phyloP scores from a whole-genome alignment of 1,140 invertebrate genomes.

The Solenopsis fugax region DNA sequence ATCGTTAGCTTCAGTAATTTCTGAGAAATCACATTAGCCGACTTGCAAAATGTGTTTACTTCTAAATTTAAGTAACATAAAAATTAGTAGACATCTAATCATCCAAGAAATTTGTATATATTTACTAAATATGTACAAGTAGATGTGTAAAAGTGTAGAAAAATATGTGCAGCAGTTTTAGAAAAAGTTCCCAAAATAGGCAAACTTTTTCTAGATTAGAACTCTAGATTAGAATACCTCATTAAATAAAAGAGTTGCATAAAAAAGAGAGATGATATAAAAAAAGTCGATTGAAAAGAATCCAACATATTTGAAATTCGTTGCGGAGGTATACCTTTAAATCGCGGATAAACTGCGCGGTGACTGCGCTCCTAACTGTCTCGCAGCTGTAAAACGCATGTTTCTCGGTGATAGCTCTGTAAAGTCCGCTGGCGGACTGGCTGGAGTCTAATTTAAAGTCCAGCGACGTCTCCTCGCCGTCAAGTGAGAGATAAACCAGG shows the following conservation, averaged over 20 bases:
- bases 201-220: too few relatives aligned
- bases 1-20: too few relatives aligned
- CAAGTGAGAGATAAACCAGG: slow-evolving; percentile 90
- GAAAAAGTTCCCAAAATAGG: too few relatives aligned
- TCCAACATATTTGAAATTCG: background rate
- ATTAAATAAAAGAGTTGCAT: background rate
- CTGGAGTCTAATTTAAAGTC: slow-evolving; percentile 94
- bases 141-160: too few relatives aligned
- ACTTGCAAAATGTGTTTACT: too few relatives aligned
- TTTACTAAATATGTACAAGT: too few relatives aligned
- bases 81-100: too few relatives aligned
- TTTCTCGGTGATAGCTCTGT: slow-evolving; percentile 95
- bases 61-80: too few relatives aligned
- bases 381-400: slow-evolving; percentile 97
- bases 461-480: slow-evolving; percentile 90
- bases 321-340: slow-evolving; percentile 88
- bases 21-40: too few relatives aligned
- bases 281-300: background rate
- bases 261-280: background rate
- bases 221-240: too few relatives aligned
- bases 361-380: slow-evolving; percentile 94
- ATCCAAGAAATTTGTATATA: too few relatives aligned
- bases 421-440: slow-evolving; percentile 92
- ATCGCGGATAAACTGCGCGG: slow-evolving; percentile 95
- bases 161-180: too few relatives aligned